A percentile compares a stretch with the other conserved stretches of the same genome.
These are phyloP conservation scores for Agonopterix alstromeriana DNA, from an alignment of 2,888 invertebrate species.

Conservation along the genomic window DNA sequence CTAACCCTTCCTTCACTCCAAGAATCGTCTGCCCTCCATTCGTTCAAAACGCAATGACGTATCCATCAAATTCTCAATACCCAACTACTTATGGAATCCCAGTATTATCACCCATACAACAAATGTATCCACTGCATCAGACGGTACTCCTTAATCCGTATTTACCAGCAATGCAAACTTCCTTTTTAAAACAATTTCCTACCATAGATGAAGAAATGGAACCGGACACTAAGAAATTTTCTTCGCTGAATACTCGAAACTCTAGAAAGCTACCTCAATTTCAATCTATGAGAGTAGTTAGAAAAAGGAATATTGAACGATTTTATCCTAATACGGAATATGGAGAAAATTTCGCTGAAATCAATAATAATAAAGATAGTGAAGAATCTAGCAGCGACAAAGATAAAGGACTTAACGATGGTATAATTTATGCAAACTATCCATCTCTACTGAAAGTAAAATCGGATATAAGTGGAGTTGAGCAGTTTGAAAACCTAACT, in stretches of 20 bases:
- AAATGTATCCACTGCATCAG: slow-evolving; percentile 64
- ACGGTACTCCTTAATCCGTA: slow-evolving; percentile 62
- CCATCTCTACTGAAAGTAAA: slow-evolving; percentile 49
- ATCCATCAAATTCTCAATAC: slow-evolving; percentile 41
- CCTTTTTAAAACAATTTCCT: slow-evolving; percentile 60
- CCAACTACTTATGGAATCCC: slow-evolving; percentile 46
- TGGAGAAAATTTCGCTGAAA: slow-evolving; percentile 65
- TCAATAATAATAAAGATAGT: slow-evolving; percentile 57
- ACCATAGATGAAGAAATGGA: slow-evolving; percentile 58
- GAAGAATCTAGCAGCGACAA: slow-evolving; percentile 33
- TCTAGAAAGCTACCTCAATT: slow-evolving; percentile 53
- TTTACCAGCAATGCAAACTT: slow-evolving; percentile 57
- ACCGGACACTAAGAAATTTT: slow-evolving; percentile 53
- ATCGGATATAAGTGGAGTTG: slow-evolving; percentile 57
- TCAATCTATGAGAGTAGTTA: slow-evolving; percentile 65
- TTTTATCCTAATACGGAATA: slow-evolving; percentile 71
- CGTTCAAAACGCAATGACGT: slow-evolving; percentile 50
- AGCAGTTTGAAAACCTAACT: slow-evolving; percentile 79
- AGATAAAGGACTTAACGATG: slow-evolving; percentile 28
- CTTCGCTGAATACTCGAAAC: slow-evolving; percentile 62
- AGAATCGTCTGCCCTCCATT: slow-evolving; percentile 67
- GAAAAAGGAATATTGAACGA: slow-evolving; percentile 65
- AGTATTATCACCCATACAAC: slow-evolving; percentile 62
- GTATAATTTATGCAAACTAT: slow-evolving; percentile 65
- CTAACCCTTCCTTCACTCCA: slow-evolving; percentile 68